These are phyloP conservation scores for Myotis pilosus DNA, from an alignment of 2,797 vertebrate genomes.

Conservation along the genomic window DNA sequence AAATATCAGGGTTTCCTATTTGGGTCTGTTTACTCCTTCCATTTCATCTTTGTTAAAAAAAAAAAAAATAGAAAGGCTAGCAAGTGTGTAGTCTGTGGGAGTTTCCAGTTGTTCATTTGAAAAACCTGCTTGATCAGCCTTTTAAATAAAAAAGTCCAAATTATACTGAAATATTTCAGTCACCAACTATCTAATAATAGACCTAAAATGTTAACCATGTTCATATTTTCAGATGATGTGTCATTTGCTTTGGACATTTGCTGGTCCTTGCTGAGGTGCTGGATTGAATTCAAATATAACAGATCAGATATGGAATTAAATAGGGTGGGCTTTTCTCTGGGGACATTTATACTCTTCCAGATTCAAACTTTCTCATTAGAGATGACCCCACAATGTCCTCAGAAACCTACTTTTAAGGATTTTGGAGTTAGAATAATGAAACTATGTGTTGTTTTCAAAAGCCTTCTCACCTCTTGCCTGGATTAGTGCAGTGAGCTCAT, in stretches of 20 bases:
- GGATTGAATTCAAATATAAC: slow-evolving; percentile 30
- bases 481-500: not conserved
- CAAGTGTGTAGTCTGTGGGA: not conserved
- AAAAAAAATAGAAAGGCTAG: slow-evolving; percentile 53
- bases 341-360: not conserved
- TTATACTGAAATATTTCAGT: slow-evolving; percentile 57
- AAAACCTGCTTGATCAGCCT: slow-evolving; percentile 44
- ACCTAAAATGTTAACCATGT: slow-evolving; percentile 45
- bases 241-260: slow-evolving; percentile 47
- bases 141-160: slow-evolving; percentile 52
- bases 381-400: slow-evolving; percentile 2
- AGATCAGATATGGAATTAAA: slow-evolving; percentile 13
- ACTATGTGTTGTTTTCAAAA: not conserved
- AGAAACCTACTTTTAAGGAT: not conserved
- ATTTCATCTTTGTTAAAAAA: slow-evolving; percentile 36
- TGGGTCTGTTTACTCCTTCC: slow-evolving; percentile 10
- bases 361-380: not conserved
- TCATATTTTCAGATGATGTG: slow-evolving; percentile 51
- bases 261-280: not conserved
- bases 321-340: not conserved
- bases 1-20: not conserved
- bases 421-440: not conserved
- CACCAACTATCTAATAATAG: slow-evolving; percentile 58
- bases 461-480: not conserved
- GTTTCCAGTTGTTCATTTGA: slow-evolving; percentile 52